Base-by-base conservation (phyloP, 1,140 invertebrate genomes). In the Aphidius ervi region DNA sequence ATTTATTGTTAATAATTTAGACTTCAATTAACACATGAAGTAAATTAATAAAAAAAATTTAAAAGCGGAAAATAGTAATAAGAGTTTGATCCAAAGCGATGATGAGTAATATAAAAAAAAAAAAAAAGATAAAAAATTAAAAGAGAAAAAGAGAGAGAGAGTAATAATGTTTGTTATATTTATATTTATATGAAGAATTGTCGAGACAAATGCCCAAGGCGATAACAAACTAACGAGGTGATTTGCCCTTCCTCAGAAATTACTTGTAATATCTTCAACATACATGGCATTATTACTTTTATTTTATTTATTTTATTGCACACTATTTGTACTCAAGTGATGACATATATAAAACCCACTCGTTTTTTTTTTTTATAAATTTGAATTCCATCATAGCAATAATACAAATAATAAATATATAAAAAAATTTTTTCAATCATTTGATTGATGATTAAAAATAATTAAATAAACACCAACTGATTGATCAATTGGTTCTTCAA, bases 161-260 rank as follows among this genome's bases (percentile, higher is more conserved):
- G 16, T 16, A 50, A 43, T 7, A 43, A 16, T 16, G 23, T 31
- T 31, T 1, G 23, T 31, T 31, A 3, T 31, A 31, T 4, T 31
- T 31, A 31, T 31, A 31, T 31, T 3, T 43, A 50, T 8, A 45
- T 52, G 49, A 52, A 37, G 61, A 45, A 23, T 37, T 42, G 53
- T 58, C 46, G 20, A 59, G 54, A 48, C 46, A 56, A 61, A 46
- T 46, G 47, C 53, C 56, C 46, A 53, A 31, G 47, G 59, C 59
- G 62, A 63, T 61, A 62, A 57, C 55, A 48, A 52, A 54, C 61
- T 67, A 69, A 70, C 63, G 61, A 65, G 62, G 62, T 63, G 68
- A 70, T 70, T 70, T 67, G 64, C 62, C 46, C 42, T 46, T 39
- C 40, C 39, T 20, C 1, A 31, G 23, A 31, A 31, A 3, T 31